Percentiles rank a stretch among this genome's conserved stretches.
Evolutionary conservation across 2,888 invertebrate genomes (phyloP).

Genomic region (Harpagoxenus sublaevis): DNA sequence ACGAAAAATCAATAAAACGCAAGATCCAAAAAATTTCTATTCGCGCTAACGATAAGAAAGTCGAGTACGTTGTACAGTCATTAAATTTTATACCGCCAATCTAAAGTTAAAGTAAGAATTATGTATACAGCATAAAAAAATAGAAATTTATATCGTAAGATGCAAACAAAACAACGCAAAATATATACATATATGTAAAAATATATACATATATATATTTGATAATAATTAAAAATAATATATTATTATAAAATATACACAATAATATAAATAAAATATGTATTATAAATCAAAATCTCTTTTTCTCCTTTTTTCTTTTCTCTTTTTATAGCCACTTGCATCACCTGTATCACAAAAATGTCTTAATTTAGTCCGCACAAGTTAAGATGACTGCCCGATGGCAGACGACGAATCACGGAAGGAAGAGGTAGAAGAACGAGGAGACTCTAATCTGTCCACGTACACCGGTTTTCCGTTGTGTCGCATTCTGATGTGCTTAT

Average conservation of each 20-base stretch:
- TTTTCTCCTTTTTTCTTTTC: background rate
- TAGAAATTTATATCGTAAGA: background rate
- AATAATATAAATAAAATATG: background rate
- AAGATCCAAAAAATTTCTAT: background rate
- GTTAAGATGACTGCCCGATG: slow-evolving; percentile 22
- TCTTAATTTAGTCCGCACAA: slow-evolving; percentile 26
- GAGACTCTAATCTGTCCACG: slow-evolving; percentile 78
- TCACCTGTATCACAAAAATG: slow-evolving; percentile 8
- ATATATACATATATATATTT: background rate
- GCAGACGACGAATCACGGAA: background rate
- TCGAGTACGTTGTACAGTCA: background rate
- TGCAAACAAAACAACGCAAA: background rate
- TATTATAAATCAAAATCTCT: background rate
- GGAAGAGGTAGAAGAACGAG: slow-evolving; percentile 13
- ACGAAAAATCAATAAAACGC: background rate
- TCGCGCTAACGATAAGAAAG: background rate
- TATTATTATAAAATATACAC: background rate
- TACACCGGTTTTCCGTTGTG: slow-evolving; percentile 83
- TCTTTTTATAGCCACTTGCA: slow-evolving; percentile 3
- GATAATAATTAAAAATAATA: background rate
- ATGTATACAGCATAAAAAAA: background rate
- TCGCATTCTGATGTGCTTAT: slow-evolving; percentile 83
- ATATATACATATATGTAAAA: background rate
- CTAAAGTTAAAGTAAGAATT: background rate
- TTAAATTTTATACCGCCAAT: background rate